Percentiles rank a stretch among this genome's conserved stretches.
Evolutionary conservation across 2,888 invertebrate species (phyloP).

Genomic region (Reticulitermes lucifugus): DNA sequence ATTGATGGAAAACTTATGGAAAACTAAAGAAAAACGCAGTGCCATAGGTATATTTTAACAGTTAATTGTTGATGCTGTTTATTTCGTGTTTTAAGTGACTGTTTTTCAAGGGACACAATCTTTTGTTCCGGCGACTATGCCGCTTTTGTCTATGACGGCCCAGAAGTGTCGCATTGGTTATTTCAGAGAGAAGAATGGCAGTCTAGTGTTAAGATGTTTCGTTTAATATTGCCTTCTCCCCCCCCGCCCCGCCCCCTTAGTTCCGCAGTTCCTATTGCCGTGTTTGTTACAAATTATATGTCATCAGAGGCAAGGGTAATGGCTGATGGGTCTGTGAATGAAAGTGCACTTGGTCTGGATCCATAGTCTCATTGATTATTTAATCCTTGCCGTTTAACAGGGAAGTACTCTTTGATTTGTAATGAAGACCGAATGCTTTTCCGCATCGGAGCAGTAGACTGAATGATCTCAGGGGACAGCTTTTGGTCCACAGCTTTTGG

Average conservation of each 20-base stretch:
- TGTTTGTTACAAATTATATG: neutral
- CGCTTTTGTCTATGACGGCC: neutral
- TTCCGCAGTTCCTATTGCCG: neutral
- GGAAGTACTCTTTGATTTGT: neutral
- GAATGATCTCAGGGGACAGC: too few species aligned
- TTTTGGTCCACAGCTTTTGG: too few species aligned
- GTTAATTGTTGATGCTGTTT: too few species aligned
- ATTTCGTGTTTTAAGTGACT: too few species aligned
- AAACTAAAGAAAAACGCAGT: too few species aligned
- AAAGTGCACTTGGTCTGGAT: neutral
- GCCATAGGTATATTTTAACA: too few species aligned
- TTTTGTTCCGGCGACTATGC: neutral
- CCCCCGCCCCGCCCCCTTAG: neutral
- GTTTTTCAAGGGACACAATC: neutral
- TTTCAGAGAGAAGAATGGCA: neutral
- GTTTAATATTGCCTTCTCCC: neutral
- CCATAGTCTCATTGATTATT: neutral
- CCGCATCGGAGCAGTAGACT: neutral
- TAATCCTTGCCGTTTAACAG: constrained; percentile 4
- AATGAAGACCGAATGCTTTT: neutral
- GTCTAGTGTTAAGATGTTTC: neutral
- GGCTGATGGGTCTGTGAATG: neutral
- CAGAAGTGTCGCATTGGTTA: neutral
- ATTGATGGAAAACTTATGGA: too few species aligned
- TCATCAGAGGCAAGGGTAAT: neutral